Base-by-base conservation (phyloP, 2,797 vertebrate genomes). In the Selene dorsalis region DNA sequence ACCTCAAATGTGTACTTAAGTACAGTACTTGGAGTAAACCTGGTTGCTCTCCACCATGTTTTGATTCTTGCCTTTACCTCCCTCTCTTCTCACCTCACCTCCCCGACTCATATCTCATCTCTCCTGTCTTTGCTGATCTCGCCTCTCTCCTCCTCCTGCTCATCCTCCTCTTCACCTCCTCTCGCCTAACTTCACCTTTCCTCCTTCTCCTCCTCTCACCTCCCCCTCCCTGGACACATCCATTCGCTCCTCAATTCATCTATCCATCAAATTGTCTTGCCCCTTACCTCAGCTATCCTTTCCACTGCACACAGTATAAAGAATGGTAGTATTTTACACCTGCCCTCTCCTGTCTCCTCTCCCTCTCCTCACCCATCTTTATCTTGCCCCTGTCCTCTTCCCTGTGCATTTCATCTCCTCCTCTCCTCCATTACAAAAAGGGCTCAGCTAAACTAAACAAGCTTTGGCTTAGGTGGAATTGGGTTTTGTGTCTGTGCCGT, bases 201-300 rank as follows among this genome's bases (percentile, higher is more conserved):
- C 58, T 56, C 66, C 58, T 72, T 80, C 47, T 63, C 73, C 78
- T 55, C 32, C 55, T 43, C 7, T 17, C 0, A 3, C 0, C 32
- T n/a, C 52, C 52, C 52, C 71, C 72, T 43, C 32, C 26, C n/a
- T 2, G 10, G 52, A 64, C 73, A 48, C 80, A 57, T 76, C 73
- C 69, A 43, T 47, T 70, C 11, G n/a, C 82, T 56, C 60, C 48
- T 63, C 69, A 22, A 56, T 76, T 79, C 48, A 6, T 89, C 86
- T 43, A 84, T 89, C 89, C 86, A 87, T 91, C 89, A 89, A 16
- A 58, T 43, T 73, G 86, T 77, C 83, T 79, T 39, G 9, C 12
- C 76, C 76, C 70, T 85, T 62, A 69, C 77, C 80, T 80, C 79
- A 24, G 78, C 66, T 79, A 47, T 82, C 80, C 76, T 82, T 82